Percentiles rank a stretch among this genome's conserved stretches.
phyloP scores from a whole-genome alignment of 1,140 invertebrate species.

The Apocrypta bakeri region DNA sequence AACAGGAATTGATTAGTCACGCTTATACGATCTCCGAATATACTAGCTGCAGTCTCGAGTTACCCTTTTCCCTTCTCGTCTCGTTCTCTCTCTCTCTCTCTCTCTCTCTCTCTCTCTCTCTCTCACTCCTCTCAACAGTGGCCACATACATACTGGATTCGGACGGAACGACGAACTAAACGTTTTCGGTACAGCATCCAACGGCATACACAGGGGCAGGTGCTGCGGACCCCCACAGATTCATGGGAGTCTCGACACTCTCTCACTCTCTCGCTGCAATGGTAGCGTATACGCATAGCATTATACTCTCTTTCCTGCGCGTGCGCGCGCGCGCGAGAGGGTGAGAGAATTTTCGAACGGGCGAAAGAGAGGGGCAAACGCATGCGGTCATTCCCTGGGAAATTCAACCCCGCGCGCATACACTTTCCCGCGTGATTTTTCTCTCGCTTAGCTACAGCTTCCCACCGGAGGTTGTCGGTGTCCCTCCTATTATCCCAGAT shows the following conservation, averaged over 20 bases:
- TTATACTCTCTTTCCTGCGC: too few relatives aligned
- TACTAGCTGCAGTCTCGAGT: conserved; percentile 52
- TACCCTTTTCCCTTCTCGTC: conserved; percentile 50
- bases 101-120: neutral
- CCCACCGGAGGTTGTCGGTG: neutral
- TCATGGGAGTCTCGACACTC: conserved; percentile 56
- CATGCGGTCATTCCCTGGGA: conserved; percentile 57
- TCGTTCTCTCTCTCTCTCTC: neutral
- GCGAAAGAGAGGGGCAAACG: conserved; percentile 36
- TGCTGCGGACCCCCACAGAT: conserved; percentile 57
- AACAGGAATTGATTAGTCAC: conserved; percentile 62
- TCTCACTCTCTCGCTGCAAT: conserved; percentile 9
- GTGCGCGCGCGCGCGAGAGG: conserved; percentile 24
- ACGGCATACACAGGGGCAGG: conserved; percentile 55
- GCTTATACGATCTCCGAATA: conserved; percentile 49
- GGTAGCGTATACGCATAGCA: neutral
- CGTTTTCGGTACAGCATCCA: conserved; percentile 23
- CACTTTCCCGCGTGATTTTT: conserved; percentile 25
- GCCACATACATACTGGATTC: conserved; percentile 35
- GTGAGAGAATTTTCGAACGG: conserved; percentile 44
- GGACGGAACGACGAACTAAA: conserved; percentile 35
- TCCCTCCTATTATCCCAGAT: neutral
- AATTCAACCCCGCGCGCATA: conserved; percentile 46
- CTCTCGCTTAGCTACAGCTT: neutral
- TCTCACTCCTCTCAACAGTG: conserved; percentile 5